Evolutionary conservation across 30 jellyfish, hydroid and myxozoan genomes (phyloP), one percentile per base, ranked within the genome.

Genomic region (Aurelia sp.): DNA sequence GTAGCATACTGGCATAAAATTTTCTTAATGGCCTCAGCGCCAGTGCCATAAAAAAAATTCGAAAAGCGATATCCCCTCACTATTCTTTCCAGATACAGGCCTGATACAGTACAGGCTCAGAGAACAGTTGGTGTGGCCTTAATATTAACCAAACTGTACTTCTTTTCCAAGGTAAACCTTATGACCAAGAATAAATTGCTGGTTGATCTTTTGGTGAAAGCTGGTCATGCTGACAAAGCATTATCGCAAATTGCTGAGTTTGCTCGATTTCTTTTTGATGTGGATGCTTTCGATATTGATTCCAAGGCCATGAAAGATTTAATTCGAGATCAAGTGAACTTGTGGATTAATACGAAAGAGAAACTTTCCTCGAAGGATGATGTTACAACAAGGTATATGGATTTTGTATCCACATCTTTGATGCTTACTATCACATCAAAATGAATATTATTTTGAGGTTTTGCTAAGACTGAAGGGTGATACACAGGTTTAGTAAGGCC

Each of bases 281-380:
- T 59, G 8, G 60, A 59, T 16, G 12, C 33, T 44, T 11, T 51
- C 4, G n/a, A 41, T 61, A 27, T n/a, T 60, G 58, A 62, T 18
- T 11, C 55, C 31, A 13, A 57, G 51, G 4, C 78, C 15, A 50
- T 1, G 30, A 51, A 50, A 7, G 65, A 63, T 41, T 35, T 84
- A 27, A 73, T 73, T 31, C 18, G 78, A 13, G 84, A 73, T 55
- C 93, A 84, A 51, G 80, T 84, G 50, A n/a, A 33, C 11, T 31
- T 72, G 17, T 84, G 93, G 93, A 40, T 62, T 18, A 84, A 62
- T 4, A 65, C 87, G 4, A 73, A 73, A 18, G 87, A 52, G 64
- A 71, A 71, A 40, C 13, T 60, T 52, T 7, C 15, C 55, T 2
- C 55, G 15, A 44, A 44, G 13, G 3, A 44, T 48, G 74, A 8